Conservation (phyloP, 1,140 invertebrate genomes). For the Conus ventricosus region DNA sequence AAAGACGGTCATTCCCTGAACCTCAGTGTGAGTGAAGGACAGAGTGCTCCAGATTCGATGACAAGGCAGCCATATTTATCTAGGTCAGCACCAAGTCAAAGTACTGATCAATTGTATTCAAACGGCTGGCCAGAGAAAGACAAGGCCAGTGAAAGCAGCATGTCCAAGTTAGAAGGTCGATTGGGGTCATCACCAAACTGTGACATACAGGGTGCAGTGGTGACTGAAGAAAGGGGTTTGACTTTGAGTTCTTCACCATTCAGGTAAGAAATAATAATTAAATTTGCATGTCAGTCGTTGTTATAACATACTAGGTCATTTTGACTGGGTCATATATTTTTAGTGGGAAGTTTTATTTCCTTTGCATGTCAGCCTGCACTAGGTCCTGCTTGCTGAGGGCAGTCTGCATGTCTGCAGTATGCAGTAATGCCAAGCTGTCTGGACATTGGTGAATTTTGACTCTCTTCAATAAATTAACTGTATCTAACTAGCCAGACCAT, state of each 20-base stretch:
- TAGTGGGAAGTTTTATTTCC: no score
- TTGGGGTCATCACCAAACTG: neutral
- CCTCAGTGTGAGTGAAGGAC: neutral
- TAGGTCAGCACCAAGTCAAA: neutral
- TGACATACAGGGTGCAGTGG: neutral
- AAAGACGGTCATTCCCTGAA: neutral
- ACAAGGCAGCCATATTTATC: neutral
- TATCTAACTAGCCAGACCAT: no score
- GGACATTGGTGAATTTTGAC: no score
- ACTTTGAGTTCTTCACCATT: constrained; percentile 12
- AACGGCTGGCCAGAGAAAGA: neutral
- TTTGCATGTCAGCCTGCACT: no score
- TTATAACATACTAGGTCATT: no score
- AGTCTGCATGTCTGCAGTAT: no score
- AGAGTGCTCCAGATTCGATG: neutral
- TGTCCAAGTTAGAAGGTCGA: neutral
- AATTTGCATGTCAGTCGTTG: no score
- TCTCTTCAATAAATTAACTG: no score
- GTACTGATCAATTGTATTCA: neutral
- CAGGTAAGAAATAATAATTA: neutral
- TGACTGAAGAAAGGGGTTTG: neutral
- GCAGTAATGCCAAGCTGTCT: no score
- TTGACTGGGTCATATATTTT: no score
- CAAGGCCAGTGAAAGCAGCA: neutral
- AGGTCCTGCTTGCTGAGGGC: no score